Evolutionary conservation across 2,113 vertebrate genomes (phyloP).

Genomic region (Argyrosomus japonicus): DNA sequence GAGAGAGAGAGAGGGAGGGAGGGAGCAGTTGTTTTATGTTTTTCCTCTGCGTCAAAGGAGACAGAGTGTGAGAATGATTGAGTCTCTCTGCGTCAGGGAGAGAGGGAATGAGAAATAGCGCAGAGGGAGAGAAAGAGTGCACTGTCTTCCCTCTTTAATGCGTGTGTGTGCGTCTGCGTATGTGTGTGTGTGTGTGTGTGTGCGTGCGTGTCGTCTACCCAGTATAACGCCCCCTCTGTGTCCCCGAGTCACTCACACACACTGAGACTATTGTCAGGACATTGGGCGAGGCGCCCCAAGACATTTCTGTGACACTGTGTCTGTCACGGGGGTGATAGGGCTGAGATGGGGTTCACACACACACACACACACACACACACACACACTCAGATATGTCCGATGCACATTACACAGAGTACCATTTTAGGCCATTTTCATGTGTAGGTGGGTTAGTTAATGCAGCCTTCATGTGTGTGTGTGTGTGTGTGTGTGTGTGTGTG

Average conservation of each 20-base stretch:
- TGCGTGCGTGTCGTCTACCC: conserved; percentile 68
- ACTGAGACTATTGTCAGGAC: conserved; percentile 82
- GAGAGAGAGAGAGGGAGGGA: conserved; percentile 17
- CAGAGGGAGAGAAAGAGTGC: conserved; percentile 77
- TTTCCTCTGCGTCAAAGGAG: conserved; percentile 78
- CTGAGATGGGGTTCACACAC: conserved; percentile 58
- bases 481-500: not conserved
- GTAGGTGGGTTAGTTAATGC: conserved; percentile 44
- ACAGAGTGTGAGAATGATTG: conserved; percentile 78
- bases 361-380: conserved; percentile 35
- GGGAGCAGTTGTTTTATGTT: conserved; percentile 70
- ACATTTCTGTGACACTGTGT: conserved; percentile 79
- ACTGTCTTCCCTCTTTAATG: conserved; percentile 74
- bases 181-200: conserved; percentile 35
- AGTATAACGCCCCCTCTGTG: conserved; percentile 83
- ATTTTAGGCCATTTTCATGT: conserved; percentile 34
- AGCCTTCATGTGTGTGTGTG: not conserved
- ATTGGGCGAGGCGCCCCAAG: conserved; percentile 67
- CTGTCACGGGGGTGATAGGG: conserved; percentile 78
- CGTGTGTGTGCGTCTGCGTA: conserved; percentile 11
- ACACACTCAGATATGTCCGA: conserved; percentile 12
- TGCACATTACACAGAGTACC: conserved; percentile 23
- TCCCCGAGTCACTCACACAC: conserved; percentile 78
- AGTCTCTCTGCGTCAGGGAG: conserved; percentile 77
- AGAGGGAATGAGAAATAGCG: conserved; percentile 69